Evolutionary conservation across 2,888 invertebrate species (phyloP), one percentile per base, ranked within the genome.

Genomic region (Standfussiana lucernea): DNA sequence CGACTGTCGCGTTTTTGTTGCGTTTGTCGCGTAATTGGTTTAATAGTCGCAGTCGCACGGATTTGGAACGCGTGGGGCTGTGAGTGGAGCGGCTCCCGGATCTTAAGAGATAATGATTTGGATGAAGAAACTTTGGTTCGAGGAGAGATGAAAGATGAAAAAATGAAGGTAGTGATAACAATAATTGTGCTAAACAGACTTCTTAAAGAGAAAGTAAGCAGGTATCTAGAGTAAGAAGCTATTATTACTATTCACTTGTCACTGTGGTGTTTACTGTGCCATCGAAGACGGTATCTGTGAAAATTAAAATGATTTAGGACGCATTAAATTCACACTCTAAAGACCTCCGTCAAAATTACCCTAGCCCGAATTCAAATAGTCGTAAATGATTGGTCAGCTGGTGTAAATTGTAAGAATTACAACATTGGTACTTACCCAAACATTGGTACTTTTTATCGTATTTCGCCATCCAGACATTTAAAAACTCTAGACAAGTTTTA

Each of bases 21-120:
- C 74, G 83, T 65, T 79, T 82, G 87, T 86, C 89, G 89, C 90
- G 91, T 94, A 94, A 94, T 94, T 94, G 93, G 93, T 89, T 91
- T 93, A 93, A 92, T 92, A 89, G 78, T 80, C 62, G 70, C 70
- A 88, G 75, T 79, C 47, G 79, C 67, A 56, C 64, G 77, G 73
- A 88, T 81, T 88, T 83, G 83, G 86, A 87, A 88, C 88, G 84
- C 79, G 81, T 80, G 84, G 89, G 37, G 28, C 56, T 37, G 79
- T 76, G 89, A 88, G 89, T 92, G 85, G 91, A 86, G 75, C 88
- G 84, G 68, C 88, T 91, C 92, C 93, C 93, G 94, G 94, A 93
- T 86, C 85, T 90, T 64, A 24, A 45, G 72, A 32, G 50, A 24
- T 81, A 70, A 73, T 71, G 53, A 75, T 64, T 53, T 66, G 35